Evolutionary conservation across 1,140 invertebrate species (phyloP), one percentile per base, ranked within the genome.

Genomic region (Xylocopa sonorina): DNA sequence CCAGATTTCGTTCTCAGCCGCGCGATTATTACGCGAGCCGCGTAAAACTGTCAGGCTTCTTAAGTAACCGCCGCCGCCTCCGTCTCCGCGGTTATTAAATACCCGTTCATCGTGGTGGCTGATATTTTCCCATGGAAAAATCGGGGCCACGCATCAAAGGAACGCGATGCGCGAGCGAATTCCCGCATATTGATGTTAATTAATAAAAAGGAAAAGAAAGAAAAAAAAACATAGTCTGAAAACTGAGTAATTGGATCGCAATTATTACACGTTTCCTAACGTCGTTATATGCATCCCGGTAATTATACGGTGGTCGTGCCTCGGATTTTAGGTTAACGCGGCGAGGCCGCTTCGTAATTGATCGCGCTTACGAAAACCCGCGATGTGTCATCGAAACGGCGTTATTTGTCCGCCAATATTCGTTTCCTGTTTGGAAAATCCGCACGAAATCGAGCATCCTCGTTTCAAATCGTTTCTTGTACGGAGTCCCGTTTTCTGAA

Each of bases 1-100:
- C 46, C 58, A 48, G 46, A 74, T 29, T 75, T 64, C 21, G 58
- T 75, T 75, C 72, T 29, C 71, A 74, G 24, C 27, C 9, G 21
- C 58, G 34, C 43, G 21, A 67, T 50, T 21, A 72, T 72, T 60
- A 48, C 27, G 57, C 34, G 46, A 51, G 7, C 32, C 41, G 41
- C 38, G 41, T 46, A 27, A 16, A 72, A 29, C 16, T 46, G 41
- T 72, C 41, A 41, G 4, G 10, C 27, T 66, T 66, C 27, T 66
- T 66, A 14, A 48, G 55, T 34, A 58, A 73, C 27, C 24, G n/a
- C 41, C 14, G 21, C n/a, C n/a, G n/a, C n/a, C n/a, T n/a, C n/a
- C 48, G 69, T 73, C 55, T 43, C 55, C 41, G 21, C 9, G 12
- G 38, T 60, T 21, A 73, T 73, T 73, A 62, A 62, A 60, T 12